Evolutionary conservation across 2,888 invertebrate species (phyloP), one percentile per base, ranked within the genome.

Genomic region (Bedellia somnulentella): DNA sequence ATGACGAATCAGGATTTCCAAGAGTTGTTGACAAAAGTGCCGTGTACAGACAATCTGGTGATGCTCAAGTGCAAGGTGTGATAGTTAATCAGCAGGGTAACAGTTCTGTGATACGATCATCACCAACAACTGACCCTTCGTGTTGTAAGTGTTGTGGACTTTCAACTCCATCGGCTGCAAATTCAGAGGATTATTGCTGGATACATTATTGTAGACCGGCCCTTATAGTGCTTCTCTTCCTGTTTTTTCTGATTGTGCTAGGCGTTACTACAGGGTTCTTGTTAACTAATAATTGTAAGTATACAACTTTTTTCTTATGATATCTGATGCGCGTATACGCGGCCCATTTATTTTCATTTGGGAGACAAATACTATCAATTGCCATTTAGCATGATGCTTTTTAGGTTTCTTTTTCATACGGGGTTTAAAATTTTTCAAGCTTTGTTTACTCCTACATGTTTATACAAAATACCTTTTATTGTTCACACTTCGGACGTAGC

Each of bases 251-350:
- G 49, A 66, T 78, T 39, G 55, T 80, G 47, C 64, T 80, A 57
- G 77, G 79, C 37, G 70, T 78, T 38, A 71, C 79, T 44, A 78
- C 78, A 51, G 79, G 78, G 52, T 73, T 79, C 44, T 59, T 80
- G 54, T 57, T 80, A 50, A 80, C 79, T 47, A 79, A 78, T 58
- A 80, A 79, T 53, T 79, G 80, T 80, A 52, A 79, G 79, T 79
- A 63, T 18, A 18, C 9, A n/a, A n/a, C n/a, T n/a, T n/a, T n/a
- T n/a, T n/a, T n/a, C n/a, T n/a, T n/a, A n/a, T n/a, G n/a, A n/a
- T n/a, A n/a, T n/a, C n/a, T n/a, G n/a, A n/a, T n/a, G n/a, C n/a
- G n/a, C n/a, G n/a, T n/a, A n/a, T n/a, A n/a, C n/a, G n/a, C n/a
- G n/a, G n/a, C n/a, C n/a, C n/a, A n/a, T n/a, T n/a, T n/a, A n/a